phyloP scores from a whole-genome alignment of 2,888 invertebrate genomes.

The Sinotaia quadrata region DNA sequence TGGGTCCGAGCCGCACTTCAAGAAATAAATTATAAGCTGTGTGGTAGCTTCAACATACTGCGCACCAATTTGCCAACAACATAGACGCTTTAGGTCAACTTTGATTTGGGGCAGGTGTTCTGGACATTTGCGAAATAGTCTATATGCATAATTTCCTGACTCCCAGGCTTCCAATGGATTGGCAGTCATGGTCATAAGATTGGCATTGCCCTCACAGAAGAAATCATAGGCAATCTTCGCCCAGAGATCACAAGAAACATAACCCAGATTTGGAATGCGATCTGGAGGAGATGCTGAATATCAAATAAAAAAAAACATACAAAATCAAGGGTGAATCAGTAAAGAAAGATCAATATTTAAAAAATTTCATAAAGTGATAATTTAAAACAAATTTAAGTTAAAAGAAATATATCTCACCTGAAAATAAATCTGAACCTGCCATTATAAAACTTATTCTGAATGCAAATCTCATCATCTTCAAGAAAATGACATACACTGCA shows the following conservation, averaged over 20 bases:
- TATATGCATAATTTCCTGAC: slow-evolving; percentile 37
- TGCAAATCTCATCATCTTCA: no score
- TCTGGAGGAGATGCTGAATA: slow-evolving; percentile 19
- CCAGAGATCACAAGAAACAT: slow-evolving; percentile 43
- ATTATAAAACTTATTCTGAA: no score
- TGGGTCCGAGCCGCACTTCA: slow-evolving; percentile 44
- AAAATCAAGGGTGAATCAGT: no score
- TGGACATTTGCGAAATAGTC: slow-evolving; percentile 26
- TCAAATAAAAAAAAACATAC: slow-evolving; percentile 4
- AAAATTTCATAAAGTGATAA: no score
- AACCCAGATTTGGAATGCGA: slow-evolving; percentile 29
- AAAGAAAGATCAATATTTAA: no score
- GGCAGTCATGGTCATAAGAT: not conserved
- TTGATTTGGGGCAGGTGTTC: slow-evolving; percentile 12
- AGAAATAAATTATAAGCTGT: slow-evolving; percentile 42
- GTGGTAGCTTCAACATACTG: slow-evolving; percentile 26
- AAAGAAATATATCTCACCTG: no score
- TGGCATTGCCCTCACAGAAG: slow-evolving; percentile 3
- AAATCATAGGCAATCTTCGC: slow-evolving; percentile 44
- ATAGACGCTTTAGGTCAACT: slow-evolving; percentile 42
- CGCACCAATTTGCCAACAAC: slow-evolving; percentile 31
- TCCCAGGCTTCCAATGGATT: slow-evolving; percentile 36
- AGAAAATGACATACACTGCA: no score
- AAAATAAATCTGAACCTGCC: no score
- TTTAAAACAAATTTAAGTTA: no score